phyloP scores from a whole-genome alignment of 2,888 invertebrate species.

The Callosobruchus maculatus region DNA sequence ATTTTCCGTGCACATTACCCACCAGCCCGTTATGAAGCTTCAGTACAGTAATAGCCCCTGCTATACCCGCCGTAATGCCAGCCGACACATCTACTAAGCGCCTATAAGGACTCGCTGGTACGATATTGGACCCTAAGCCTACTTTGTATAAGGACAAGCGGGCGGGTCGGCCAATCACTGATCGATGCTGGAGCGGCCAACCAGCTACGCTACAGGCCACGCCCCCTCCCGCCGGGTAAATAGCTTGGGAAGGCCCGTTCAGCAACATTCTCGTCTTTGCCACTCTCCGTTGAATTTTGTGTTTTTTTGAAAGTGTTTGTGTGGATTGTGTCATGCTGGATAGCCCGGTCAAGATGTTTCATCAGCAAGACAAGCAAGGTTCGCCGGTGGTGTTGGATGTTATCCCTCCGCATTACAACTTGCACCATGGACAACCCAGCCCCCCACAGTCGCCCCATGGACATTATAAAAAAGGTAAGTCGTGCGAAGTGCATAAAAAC shows the following conservation, averaged over 20 bases:
- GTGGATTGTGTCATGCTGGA: conserved; percentile 8
- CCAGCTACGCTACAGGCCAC: conserved; percentile 29
- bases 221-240: conserved; percentile 17
- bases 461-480: conserved; percentile 41
- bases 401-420: conserved; percentile 54
- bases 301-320: conserved; percentile 1
- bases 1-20: neutral
- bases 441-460: conserved; percentile 55
- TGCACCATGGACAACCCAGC: conserved; percentile 43
- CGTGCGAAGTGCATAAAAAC: too few relatives aligned
- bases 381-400: conserved; percentile 58
- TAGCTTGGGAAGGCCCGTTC: neutral
- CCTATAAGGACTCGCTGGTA: conserved; percentile 40
- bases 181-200: conserved; percentile 42
- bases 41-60: neutral
- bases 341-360: conserved; percentile 29
- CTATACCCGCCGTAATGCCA: conserved; percentile 32
- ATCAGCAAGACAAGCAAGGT: conserved; percentile 42
- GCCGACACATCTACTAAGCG: conserved; percentile 47
- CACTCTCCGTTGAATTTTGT: neutral
- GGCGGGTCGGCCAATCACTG: conserved; percentile 42
- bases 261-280: neutral
- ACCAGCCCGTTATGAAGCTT: neutral
- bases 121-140: conserved; percentile 32
- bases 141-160: conserved; percentile 21